Percentiles rank a stretch among this genome's conserved stretches.
Evolutionary conservation across 2,797 vertebrate species (phyloP).

Genomic region (Dendrocincla fuliginosa): DNA sequence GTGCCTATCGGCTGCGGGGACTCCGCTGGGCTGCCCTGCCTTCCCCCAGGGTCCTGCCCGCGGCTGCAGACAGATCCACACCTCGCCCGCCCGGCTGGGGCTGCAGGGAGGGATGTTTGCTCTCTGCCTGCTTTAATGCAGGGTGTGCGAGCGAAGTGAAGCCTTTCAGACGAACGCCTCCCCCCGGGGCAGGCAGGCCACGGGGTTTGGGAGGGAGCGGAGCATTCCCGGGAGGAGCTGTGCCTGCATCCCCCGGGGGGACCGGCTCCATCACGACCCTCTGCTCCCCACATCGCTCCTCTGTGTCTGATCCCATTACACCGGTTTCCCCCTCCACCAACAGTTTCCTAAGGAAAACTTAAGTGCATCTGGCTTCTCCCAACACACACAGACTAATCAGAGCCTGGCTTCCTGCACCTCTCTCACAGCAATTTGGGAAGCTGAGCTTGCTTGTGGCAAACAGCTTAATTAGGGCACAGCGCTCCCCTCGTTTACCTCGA

Average conservation of each 20-base stretch:
- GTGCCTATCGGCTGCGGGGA: background rate
- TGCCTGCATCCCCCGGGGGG: background rate
- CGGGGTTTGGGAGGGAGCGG: background rate
- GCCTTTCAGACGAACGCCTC: background rate
- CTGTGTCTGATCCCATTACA: background rate
- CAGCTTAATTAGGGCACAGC: background rate
- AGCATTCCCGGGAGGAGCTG: background rate
- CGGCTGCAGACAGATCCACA: background rate
- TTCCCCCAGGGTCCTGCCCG: background rate
- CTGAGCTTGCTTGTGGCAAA: background rate
- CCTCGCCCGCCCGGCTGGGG: background rate
- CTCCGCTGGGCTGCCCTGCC: background rate
- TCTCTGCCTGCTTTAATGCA: background rate
- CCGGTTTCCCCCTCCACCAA: too few relatives aligned
- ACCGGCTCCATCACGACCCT: background rate
- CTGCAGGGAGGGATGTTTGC: background rate
- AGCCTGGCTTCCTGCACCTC: background rate
- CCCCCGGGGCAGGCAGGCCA: background rate
- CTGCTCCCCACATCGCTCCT: background rate
- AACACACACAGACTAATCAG: rapidly evolving
- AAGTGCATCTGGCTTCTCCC: background rate
- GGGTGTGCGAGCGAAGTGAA: background rate
- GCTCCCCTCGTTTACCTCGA: background rate
- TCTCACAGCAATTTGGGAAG: background rate
- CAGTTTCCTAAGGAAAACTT: background rate